Conservation (phyloP, 2,113 vertebrate species). For the Naja naja region DNA sequence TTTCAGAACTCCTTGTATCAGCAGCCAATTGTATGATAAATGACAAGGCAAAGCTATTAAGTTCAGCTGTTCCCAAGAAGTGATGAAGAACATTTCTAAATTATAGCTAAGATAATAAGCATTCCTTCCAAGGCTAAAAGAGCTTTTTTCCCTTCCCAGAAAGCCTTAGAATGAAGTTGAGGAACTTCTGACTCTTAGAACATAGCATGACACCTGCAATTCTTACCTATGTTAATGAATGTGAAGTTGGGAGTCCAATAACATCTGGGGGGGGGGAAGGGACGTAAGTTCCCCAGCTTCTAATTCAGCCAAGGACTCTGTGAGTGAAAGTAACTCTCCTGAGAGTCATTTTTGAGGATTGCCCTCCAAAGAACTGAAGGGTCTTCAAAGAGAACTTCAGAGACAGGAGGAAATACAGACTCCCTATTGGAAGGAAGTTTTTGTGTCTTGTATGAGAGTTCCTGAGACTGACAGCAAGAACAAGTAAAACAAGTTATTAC, state of each 20-base stretch:
- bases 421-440: neutral
- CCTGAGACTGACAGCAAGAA: neutral
- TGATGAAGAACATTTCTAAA: neutral
- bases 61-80: neutral
- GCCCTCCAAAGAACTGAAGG: neutral
- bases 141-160: neutral
- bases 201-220: neutral
- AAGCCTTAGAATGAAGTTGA: neutral
- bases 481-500: neutral
- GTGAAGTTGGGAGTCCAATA: neutral
- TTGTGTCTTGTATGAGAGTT: neutral
- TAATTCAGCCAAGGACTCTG: neutral
- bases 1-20: neutral
- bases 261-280: neutral
- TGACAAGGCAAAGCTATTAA: neutral
- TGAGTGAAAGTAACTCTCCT: neutral
- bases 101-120: neutral
- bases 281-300: neutral
- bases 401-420: neutral
- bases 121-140: neutral
- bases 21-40: neutral
- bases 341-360: neutral
- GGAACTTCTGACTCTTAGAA: neutral
- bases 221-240: neutral
- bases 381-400: neutral